These are phyloP conservation scores for Graphium colonna DNA, from an alignment of 2,888 invertebrate species.

Conservation along the genomic window DNA sequence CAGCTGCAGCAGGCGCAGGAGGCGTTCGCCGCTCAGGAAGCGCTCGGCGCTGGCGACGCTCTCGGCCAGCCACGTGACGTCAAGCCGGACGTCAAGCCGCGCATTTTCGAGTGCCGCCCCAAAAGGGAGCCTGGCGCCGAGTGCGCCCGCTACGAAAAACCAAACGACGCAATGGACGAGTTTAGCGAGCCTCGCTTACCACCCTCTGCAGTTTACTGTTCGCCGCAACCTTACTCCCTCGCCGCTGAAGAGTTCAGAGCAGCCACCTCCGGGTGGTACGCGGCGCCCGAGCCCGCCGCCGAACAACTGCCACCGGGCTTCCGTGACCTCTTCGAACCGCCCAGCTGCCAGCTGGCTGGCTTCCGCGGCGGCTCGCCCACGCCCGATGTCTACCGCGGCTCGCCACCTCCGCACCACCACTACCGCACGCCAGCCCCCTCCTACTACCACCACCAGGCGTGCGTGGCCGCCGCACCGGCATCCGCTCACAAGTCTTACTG, in stretches of 20 bases:
- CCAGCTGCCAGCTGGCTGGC: constrained; percentile 73
- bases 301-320: constrained; percentile 69
- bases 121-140: constrained; percentile 86
- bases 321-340: constrained; percentile 74
- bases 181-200: constrained; percentile 79
- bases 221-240: constrained; percentile 70
- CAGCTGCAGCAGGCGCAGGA: constrained; percentile 76
- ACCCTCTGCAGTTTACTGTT: constrained; percentile 77
- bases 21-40: constrained; percentile 72
- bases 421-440: constrained; percentile 69
- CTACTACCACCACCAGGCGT: constrained; percentile 81
- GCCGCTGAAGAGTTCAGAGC: constrained; percentile 80
- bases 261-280: constrained; percentile 73
- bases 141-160: constrained; percentile 73
- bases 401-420: constrained; percentile 72
- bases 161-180: constrained; percentile 60
- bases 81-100: constrained; percentile 81
- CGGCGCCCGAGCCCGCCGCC: constrained; percentile 74
- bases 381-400: constrained; percentile 63
- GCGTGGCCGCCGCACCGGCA: constrained; percentile 75
- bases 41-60: constrained; percentile 58
- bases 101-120: constrained; percentile 83
- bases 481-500: constrained; percentile 76
- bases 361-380: constrained; percentile 70
- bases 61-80: constrained; percentile 74